Evolutionary conservation across 2,113 vertebrate species (phyloP).

Genomic region (Octodon degus): DNA sequence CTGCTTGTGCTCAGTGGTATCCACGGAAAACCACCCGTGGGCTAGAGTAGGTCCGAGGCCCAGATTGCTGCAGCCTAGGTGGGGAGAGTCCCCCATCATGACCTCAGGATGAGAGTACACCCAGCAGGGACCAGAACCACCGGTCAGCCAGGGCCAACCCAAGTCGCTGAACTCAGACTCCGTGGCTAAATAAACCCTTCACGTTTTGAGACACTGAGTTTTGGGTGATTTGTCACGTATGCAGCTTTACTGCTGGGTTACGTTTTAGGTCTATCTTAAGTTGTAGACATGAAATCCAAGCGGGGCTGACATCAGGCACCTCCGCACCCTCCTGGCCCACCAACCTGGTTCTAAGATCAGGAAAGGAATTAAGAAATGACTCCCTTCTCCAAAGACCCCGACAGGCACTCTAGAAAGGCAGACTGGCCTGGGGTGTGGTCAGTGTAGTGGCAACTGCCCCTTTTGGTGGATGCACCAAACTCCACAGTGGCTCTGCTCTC

Average conservation of each 20-base stretch:
- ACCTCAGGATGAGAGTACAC: not conserved
- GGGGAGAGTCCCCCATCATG: not conserved
- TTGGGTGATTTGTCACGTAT: not conserved
- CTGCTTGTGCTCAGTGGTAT: not conserved
- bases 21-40: not conserved
- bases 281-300: not conserved
- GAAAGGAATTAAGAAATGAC: not conserved
- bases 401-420: not conserved
- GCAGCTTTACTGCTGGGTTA: not conserved
- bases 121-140: not conserved
- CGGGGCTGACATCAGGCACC: not conserved
- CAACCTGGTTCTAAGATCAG: conserved; percentile 19
- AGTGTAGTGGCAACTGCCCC: not conserved
- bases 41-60: not conserved
- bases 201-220: not conserved
- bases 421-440: not conserved
- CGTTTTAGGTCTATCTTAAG: not conserved
- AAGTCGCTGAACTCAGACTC: not conserved
- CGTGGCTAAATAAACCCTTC: not conserved
- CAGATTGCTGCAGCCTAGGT: not conserved
- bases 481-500: not conserved
- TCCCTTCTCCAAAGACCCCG: not conserved
- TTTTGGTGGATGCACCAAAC: not conserved
- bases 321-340: not conserved
- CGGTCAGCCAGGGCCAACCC: not conserved